Conservation (phyloP, 2,113 vertebrate species). For the Salminus brasiliensis region DNA sequence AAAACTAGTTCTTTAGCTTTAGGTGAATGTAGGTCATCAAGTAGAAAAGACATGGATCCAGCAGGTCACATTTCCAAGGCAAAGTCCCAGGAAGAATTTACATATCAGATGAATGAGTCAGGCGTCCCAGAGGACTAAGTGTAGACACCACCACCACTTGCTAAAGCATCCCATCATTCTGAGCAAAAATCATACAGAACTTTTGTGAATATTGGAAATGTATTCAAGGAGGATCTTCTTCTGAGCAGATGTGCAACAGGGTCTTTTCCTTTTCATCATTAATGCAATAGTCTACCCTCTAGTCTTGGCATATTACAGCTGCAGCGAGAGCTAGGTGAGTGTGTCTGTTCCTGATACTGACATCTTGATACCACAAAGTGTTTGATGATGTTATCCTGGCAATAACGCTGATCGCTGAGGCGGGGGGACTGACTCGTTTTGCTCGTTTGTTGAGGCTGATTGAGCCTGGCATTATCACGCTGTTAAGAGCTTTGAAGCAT, state of each 20-base stretch:
- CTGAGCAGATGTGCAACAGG: constrained; percentile 72
- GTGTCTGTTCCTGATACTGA: background rate
- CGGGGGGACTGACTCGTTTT: too few species aligned
- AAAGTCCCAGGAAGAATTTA: constrained; percentile 22
- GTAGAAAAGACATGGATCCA: background rate
- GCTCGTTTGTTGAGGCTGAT: constrained; percentile 4
- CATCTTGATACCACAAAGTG: background rate
- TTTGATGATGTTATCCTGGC: background rate
- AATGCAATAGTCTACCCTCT: constrained; percentile 29
- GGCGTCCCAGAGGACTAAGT: background rate
- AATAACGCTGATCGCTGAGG: background rate
- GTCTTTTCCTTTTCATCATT: constrained; percentile 59
- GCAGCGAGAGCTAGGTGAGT: background rate
- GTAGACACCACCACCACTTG: background rate
- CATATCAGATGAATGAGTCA: background rate
- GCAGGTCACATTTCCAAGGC: constrained; percentile 39
- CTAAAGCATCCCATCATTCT: background rate
- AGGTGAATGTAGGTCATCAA: background rate
- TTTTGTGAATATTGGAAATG: background rate
- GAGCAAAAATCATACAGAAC: background rate
- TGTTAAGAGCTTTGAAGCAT: constrained; percentile 2
- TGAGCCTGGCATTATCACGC: background rate
- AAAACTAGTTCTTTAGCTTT: background rate
- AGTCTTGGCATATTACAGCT: background rate
- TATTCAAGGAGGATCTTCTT: background rate